Base-by-base conservation (phyloP, 1,140 invertebrate species). In the Teleopsis dalmanni region DNA sequence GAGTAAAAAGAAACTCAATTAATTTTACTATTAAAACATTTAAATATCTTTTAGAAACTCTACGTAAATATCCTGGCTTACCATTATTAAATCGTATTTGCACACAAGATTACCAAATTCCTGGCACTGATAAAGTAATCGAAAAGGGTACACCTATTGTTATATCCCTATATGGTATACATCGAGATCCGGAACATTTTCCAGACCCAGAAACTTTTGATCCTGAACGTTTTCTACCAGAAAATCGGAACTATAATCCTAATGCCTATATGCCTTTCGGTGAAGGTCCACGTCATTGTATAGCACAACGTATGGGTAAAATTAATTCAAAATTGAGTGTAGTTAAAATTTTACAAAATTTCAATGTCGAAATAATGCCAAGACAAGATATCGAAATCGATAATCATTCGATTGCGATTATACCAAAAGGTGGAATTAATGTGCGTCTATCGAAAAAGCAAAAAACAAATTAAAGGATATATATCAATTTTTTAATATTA, bases 201-300 rank as follows among this genome's bases (percentile, higher is more conserved):
- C 76, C 81, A 1, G 70, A 85, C 46, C 83, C 85, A 0, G 69
- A 81, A n/a, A 63, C 61, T 10, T 83, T 82, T 58, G 74, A 82
- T 65, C 84, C 82, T 0, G 75, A 83, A 46, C 68, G 83, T 22
- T 84, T 84, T 58, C 57, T 72, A 3, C 73, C 75, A 22, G 65
- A 68, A 23, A 73, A 73, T 35, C 71, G 68, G 44, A 60, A 57
- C 51, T 62, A 57, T 26, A 62, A 56, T 47, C 48, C 52, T 1
- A 41, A 47, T 6, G 73, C 75, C 0, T 85, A 78, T 56, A 65
- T 82, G 50, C 82, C 83, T 4, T 85, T 87, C 60, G 82, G 81
- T 14, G 80, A 79, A 47, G 84, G 83, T 5, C 78, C 80, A 3
- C 71, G 82, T 42, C 81, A 82, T 2, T 67, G 64, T 44, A 46